phyloP scores from a whole-genome alignment of 2,888 invertebrate genomes.

The Epicampocera succincta region DNA sequence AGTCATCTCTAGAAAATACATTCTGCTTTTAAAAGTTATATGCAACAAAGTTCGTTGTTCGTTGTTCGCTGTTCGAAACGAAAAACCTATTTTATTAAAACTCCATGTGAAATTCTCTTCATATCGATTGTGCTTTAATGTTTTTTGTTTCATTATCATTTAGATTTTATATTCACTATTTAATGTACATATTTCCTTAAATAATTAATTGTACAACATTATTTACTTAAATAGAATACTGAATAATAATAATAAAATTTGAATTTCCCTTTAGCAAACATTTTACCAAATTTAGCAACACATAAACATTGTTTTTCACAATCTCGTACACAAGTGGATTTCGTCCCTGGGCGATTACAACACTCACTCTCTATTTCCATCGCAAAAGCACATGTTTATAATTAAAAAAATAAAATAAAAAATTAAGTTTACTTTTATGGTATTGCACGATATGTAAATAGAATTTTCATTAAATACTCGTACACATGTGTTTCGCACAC shows the following conservation, averaged over 20 bases:
- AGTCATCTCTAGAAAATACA: too few relatives aligned
- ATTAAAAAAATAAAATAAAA: constrained; percentile 18
- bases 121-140: too few relatives aligned
- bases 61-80: too few relatives aligned
- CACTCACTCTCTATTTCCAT: constrained; percentile 4
- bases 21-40: too few relatives aligned
- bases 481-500: constrained; percentile 20
- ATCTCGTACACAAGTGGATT: background rate
- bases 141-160: background rate
- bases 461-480: constrained; percentile 45
- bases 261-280: background rate
- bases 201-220: background rate
- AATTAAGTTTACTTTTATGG: constrained; percentile 32
- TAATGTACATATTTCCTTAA: too few relatives aligned
- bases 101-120: too few relatives aligned
- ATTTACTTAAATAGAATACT: background rate
- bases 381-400: constrained; percentile 48
- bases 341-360: constrained; percentile 33
- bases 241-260: background rate
- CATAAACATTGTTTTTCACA: background rate
- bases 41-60: too few relatives aligned
- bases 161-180: too few relatives aligned
- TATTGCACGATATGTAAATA: constrained; percentile 3
- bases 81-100: too few relatives aligned
- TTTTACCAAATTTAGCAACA: constrained; percentile 35